Evolutionary conservation across 2,888 invertebrate species (phyloP).

Genomic region (Melolontha melolontha): DNA sequence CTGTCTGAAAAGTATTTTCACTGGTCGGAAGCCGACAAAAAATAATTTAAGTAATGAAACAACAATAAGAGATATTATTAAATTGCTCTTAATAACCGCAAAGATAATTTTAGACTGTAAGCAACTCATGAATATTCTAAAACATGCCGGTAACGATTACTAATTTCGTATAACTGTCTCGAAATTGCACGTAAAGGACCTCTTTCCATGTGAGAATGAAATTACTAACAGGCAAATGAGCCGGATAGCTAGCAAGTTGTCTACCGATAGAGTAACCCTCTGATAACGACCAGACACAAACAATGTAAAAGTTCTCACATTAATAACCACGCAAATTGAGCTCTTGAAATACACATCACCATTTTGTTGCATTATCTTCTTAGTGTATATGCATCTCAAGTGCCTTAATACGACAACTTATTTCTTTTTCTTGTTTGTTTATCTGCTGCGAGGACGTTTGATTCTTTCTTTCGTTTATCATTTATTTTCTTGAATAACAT

Average conservation of each 20-base stretch:
- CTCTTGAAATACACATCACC: constrained; percentile 21
- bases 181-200: constrained; percentile 30
- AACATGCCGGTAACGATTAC: constrained; percentile 16
- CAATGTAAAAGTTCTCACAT: constrained; percentile 28
- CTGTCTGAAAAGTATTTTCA: no score
- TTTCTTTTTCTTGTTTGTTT: no score
- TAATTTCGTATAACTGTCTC: constrained; percentile 32
- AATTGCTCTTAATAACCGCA: constrained; percentile 15
- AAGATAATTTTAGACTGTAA: constrained; percentile 18
- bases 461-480: no score
- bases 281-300: constrained; percentile 29
- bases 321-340: constrained; percentile 37
- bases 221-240: constrained; percentile 27
- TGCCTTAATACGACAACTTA: neutral
- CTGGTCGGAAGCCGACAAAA: neutral
- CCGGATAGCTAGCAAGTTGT: constrained; percentile 17
- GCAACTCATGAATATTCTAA: constrained; percentile 28
- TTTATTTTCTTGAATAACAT: no score
- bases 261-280: constrained; percentile 9
- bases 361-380: constrained; percentile 2
- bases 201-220: constrained; percentile 30
- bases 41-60: neutral
- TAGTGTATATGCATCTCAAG: constrained; percentile 8
- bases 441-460: no score
- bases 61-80: constrained; percentile 3